phyloP scores from a whole-genome alignment of 1,140 invertebrate species.

The Nasonia longicornis region DNA sequence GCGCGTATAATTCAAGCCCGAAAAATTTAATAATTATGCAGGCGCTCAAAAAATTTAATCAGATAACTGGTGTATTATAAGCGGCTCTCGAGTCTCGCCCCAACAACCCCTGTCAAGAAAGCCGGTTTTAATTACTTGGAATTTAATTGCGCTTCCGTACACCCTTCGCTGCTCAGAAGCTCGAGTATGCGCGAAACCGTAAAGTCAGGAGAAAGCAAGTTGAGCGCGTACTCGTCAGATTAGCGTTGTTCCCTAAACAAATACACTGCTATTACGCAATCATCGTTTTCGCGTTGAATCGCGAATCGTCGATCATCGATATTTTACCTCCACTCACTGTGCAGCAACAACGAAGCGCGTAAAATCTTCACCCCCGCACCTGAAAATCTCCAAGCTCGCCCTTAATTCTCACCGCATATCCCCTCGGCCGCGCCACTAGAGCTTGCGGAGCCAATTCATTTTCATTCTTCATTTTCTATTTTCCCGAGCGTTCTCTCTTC shows the following conservation, averaged over 20 bases:
- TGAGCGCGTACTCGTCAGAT: conserved; percentile 14
- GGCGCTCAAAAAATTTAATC: conserved; percentile 38
- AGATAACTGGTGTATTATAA: conserved; percentile 39
- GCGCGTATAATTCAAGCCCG: conserved; percentile 30
- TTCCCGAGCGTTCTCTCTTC: conserved; percentile 1
- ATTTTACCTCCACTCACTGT: neutral
- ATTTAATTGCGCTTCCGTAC: conserved; percentile 46
- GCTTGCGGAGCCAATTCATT: conserved; percentile 27
- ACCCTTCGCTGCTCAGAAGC: conserved; percentile 10
- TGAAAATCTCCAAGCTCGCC: conserved; percentile 3
- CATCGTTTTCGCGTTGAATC: neutral
- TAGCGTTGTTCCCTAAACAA: conserved; percentile 62
- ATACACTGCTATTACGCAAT: conserved; percentile 59
- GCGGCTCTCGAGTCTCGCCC: conserved; percentile 32
- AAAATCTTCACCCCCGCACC: neutral
- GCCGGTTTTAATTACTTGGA: conserved; percentile 45
- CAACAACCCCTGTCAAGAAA: conserved; percentile 40
- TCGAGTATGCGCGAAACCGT: conserved; percentile 36
- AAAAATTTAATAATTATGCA: conserved; percentile 40
- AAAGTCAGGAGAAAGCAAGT: conserved; percentile 41
- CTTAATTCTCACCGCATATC: conserved; percentile 6
- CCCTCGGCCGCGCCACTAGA: neutral
- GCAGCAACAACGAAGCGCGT: neutral
- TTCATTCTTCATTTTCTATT: conserved; percentile 44
- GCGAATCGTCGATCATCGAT: neutral